A percentile compares a stretch with the other conserved stretches of the same genome.
Evolutionary conservation across 2,113 vertebrate species (phyloP).

Genomic region (Porphyrio hochstetteri): DNA sequence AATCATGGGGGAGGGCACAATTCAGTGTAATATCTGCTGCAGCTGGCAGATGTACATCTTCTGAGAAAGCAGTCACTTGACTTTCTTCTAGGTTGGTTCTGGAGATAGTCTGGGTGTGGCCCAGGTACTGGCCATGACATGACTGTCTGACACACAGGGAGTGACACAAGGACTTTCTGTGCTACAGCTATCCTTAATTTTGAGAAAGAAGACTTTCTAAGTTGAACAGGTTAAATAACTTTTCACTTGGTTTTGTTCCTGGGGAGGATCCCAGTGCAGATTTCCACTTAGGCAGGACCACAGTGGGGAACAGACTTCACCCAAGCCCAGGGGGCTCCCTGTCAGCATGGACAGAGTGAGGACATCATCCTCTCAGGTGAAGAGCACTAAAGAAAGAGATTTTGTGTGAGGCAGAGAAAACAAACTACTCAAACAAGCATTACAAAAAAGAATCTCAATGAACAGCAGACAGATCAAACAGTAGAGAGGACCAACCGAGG

Average conservation of each 20-base stretch:
- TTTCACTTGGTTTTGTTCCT: background rate
- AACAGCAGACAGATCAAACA: background rate
- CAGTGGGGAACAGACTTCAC: background rate
- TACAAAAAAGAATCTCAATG: background rate
- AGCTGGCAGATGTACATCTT: background rate
- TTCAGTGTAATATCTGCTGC: background rate
- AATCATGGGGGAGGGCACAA: background rate
- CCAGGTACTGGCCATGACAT: background rate
- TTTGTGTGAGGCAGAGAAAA: background rate
- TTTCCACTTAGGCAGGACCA: fast-evolving
- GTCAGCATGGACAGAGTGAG: background rate
- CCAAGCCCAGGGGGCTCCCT: background rate
- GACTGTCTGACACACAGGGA: background rate
- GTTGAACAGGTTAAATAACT: background rate
- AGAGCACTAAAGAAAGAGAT: background rate
- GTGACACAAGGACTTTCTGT: background rate
- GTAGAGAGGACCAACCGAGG: background rate
- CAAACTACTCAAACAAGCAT: background rate
- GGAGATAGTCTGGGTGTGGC: background rate
- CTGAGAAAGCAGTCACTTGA: background rate
- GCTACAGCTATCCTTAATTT: background rate
- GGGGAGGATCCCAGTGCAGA: background rate
- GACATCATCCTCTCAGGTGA: background rate
- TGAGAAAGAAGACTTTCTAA: background rate
- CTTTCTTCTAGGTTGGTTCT: background rate